These are phyloP conservation scores for Forbesichthys papilliferus DNA, from an alignment of 2,113 vertebrate genomes.

Conservation along the genomic window DNA sequence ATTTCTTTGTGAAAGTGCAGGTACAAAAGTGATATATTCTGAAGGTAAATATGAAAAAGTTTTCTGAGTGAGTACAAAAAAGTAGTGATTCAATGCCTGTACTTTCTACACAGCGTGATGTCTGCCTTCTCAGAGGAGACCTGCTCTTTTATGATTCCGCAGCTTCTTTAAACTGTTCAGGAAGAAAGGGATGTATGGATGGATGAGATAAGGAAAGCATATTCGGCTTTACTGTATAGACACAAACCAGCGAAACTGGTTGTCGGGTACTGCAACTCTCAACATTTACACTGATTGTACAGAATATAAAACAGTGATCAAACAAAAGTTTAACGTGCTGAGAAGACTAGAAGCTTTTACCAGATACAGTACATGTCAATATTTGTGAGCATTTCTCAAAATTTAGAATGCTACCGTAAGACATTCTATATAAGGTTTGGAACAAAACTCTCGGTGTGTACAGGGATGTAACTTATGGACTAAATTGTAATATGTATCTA, in stretches of 20 bases:
- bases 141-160: conserved; percentile 43
- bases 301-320: conserved; percentile 17
- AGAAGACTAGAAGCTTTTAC: conserved; percentile 14
- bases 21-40: background rate
- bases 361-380: conserved; percentile 28
- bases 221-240: conserved; percentile 5
- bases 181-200: conserved; percentile 30
- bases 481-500: conserved; percentile 22
- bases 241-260: background rate
- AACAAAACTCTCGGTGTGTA: background rate
- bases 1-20: background rate
- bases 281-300: conserved; percentile 8
- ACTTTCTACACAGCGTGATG: conserved; percentile 11
- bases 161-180: conserved; percentile 17
- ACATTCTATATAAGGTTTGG: conserved; percentile 34
- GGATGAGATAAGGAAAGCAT: conserved; percentile 1
- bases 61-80: conserved; percentile 9
- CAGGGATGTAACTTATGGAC: background rate
- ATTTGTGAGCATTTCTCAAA: conserved; percentile 23
- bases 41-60: background rate
- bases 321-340: background rate
- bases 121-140: conserved; percentile 29
- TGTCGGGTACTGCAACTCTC: background rate
- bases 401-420: background rate
- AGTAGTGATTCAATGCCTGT: conserved; percentile 24